A percentile compares a stretch with the other conserved stretches of the same genome.
Conservation (phyloP, 2,888 invertebrate genomes). For the Rhagonycha fulva region DNA sequence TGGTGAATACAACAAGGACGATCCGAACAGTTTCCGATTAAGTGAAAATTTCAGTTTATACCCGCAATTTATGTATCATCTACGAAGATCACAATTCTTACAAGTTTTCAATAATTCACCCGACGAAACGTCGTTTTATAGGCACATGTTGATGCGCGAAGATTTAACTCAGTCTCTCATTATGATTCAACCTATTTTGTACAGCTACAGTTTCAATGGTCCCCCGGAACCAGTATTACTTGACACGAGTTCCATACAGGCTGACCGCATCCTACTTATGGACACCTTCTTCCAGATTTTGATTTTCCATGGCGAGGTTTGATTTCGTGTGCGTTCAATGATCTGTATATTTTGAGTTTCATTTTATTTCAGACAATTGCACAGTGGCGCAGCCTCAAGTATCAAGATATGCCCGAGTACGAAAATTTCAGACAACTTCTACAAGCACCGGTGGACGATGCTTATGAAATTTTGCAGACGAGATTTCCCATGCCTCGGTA, state of each 20-base stretch:
- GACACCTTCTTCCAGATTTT: conserved; percentile 99
- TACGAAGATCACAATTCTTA: conserved; percentile 96
- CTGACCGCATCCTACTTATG: conserved; percentile 97
- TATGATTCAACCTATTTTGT: conserved; percentile 99
- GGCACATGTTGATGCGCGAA: conserved; percentile 97
- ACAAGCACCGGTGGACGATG: conserved; percentile 95
- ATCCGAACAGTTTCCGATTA: conserved; percentile 93
- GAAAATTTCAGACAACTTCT: conserved; percentile 96
- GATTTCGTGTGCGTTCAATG: not conserved
- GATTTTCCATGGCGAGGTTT: conserved; percentile 97
- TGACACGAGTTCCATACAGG: conserved; percentile 96
- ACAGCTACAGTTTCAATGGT: conserved; percentile 97
- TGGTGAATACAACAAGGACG: conserved; percentile 97
- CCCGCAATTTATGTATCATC: conserved; percentile 99
- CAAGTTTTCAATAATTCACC: conserved; percentile 99
- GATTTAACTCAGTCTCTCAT: conserved; percentile 96
- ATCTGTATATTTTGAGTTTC: not conserved
- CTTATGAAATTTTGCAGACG: conserved; percentile 93
- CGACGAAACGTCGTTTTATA: conserved; percentile 98
- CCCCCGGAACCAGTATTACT: conserved; percentile 96
- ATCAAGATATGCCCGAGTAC: conserved; percentile 96
- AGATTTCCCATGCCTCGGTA: conserved; percentile 99
- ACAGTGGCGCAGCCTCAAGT: conserved; percentile 93
- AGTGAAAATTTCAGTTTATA: conserved; percentile 97
- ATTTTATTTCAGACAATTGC: conserved; percentile 80